Percentiles rank a stretch among this genome's conserved stretches.
Evolutionary conservation across 2,888 invertebrate genomes (phyloP).

Genomic region (Drosophila demipolita): DNA sequence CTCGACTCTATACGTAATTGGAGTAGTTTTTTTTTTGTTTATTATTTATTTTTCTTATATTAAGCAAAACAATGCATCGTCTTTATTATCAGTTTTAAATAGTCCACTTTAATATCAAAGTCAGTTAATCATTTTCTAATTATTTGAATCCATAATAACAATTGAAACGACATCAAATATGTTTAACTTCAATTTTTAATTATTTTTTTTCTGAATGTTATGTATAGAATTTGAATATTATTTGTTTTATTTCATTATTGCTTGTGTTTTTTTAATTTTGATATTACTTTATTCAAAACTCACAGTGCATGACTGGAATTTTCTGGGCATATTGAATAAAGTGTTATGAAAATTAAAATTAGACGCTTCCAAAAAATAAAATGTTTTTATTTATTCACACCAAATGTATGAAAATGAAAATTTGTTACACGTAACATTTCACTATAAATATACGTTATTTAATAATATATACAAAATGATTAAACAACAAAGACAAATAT

Average conservation of each 20-base stretch:
- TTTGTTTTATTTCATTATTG: neutral
- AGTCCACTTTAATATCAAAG: neutral
- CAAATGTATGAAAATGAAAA: neutral
- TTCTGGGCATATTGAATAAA: neutral
- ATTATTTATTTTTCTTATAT: neutral
- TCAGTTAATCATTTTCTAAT: neutral
- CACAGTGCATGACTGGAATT: neutral
- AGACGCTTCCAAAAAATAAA: neutral
- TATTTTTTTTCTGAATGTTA: neutral
- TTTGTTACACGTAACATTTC: neutral
- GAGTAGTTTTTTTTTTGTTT: neutral
- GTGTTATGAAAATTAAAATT: neutral
- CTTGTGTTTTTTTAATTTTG: neutral
- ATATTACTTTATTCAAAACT: neutral
- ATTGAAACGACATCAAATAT: neutral
- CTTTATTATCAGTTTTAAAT: neutral
- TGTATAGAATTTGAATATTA: neutral
- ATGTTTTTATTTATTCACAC: neutral
- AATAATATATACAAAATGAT: neutral
- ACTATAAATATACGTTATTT: constrained; percentile 1
- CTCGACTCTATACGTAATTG: constrained; percentile 4
- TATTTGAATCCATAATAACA: neutral
- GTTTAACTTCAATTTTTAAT: neutral
- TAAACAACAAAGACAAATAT: neutral
- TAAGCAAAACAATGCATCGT: neutral